Percentiles rank a stretch among this genome's conserved stretches.
Evolutionary conservation across 2,113 vertebrate species (phyloP).

Genomic region (Dromas ardeola): DNA sequence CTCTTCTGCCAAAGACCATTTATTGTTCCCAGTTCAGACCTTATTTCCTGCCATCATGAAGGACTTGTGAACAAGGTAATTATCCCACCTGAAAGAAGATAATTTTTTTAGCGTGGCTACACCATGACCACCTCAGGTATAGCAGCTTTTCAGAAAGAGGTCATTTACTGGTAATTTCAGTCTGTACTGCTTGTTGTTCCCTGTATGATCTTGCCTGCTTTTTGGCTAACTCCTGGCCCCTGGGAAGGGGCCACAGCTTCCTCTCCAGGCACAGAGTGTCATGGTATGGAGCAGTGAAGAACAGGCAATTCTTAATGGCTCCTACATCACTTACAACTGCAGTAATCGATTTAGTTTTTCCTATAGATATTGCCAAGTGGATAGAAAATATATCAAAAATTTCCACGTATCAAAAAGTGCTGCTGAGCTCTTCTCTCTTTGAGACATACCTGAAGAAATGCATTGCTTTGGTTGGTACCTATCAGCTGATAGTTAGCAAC

Average conservation of each 20-base stretch:
- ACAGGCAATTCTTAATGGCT: background rate
- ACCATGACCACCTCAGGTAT: background rate
- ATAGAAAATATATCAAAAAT: background rate
- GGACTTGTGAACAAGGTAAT: background rate
- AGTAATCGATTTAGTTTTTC: background rate
- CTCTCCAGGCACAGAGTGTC: background rate
- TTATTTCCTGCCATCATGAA: background rate
- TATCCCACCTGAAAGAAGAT: background rate
- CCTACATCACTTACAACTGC: background rate
- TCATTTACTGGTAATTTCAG: background rate
- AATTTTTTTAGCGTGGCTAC: background rate
- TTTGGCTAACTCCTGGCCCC: background rate
- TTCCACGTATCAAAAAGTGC: background rate
- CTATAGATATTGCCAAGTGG: background rate
- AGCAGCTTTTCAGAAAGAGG: background rate
- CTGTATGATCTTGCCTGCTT: background rate
- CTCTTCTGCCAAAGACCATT: background rate
- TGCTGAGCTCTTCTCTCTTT: background rate
- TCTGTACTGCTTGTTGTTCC: background rate
- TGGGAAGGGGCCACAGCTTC: background rate
- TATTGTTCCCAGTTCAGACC: background rate
- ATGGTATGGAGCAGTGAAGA: background rate
- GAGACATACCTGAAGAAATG: background rate
- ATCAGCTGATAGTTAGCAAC: background rate
- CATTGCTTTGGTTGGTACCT: background rate